A percentile compares a stretch with the other conserved stretches of the same genome.
These are phyloP conservation scores for Contarinia nasturtii DNA, from an alignment of 1,140 invertebrate genomes.

Conservation along the genomic window DNA sequence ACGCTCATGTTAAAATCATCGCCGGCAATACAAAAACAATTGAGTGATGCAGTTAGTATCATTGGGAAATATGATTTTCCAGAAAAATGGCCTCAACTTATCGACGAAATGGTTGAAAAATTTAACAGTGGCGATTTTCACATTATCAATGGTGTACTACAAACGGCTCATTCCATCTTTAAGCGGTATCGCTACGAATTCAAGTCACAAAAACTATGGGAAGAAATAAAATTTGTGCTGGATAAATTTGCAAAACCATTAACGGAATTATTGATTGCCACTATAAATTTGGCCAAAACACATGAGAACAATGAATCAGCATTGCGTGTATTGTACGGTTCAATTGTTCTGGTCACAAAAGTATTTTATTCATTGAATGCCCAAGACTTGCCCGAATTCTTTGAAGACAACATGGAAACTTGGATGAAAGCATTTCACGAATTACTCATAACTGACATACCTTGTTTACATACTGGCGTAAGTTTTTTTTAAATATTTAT, in stretches of 20 bases:
- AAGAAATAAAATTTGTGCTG: constrained; percentile 91
- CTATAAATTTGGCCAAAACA: constrained; percentile 59
- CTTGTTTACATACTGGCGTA: constrained; percentile 43
- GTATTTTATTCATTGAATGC: constrained; percentile 93
- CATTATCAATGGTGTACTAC: constrained; percentile 84
- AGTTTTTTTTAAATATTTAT: too few species aligned
- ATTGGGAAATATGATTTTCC: constrained; percentile 92
- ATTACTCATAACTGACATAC: constrained; percentile 60
- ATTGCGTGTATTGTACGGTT: constrained; percentile 75
- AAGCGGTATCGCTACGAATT: constrained; percentile 91
- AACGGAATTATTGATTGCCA: constrained; percentile 77
- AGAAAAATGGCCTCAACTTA: constrained; percentile 77
- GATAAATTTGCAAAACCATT: constrained; percentile 84
- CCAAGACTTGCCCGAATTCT: constrained; percentile 94
- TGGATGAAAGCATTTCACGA: constrained; percentile 88
- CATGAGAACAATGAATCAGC: constrained; percentile 63
- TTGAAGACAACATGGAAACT: constrained; percentile 87
- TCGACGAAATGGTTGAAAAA: constrained; percentile 81
- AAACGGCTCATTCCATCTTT: constrained; percentile 90
- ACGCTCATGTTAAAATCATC: constrained; percentile 83
- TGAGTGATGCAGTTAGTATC: constrained; percentile 89
- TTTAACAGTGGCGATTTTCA: constrained; percentile 83
- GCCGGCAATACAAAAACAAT: constrained; percentile 76
- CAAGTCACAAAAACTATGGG: constrained; percentile 85
- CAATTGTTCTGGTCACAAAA: constrained; percentile 78